Evolutionary conservation across 2,113 vertebrate species (phyloP).

Genomic region (Larimichthys polyactis): DNA sequence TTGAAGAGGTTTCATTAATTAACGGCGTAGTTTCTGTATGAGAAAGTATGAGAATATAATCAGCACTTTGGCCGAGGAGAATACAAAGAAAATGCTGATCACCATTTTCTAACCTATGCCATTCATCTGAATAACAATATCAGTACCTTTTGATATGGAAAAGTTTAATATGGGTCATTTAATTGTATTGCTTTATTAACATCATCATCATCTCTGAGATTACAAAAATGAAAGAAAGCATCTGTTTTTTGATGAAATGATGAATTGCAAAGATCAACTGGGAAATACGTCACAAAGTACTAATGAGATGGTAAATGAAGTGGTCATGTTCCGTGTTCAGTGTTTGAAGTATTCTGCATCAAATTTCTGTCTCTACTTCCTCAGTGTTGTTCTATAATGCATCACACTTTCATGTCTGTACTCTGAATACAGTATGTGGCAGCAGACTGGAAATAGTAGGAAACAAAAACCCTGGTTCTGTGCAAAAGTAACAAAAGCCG

Average conservation of each 20-base stretch:
- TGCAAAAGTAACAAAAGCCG: too few relatives aligned
- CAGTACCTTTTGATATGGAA: background rate
- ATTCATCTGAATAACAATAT: background rate
- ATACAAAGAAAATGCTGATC: background rate
- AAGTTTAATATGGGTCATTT: background rate
- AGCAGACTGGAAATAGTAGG: background rate
- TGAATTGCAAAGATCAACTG: background rate
- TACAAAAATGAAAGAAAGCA: background rate
- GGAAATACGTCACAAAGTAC: background rate
- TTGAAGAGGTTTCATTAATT: slow-evolving; percentile 11
- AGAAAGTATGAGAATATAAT: background rate
- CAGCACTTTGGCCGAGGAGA: background rate
- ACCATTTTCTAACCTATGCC: background rate
- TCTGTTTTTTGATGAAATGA: background rate
- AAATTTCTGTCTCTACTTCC: background rate
- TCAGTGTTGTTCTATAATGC: background rate
- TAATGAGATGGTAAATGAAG: background rate
- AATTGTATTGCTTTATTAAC: background rate
- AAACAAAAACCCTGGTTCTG: background rate
- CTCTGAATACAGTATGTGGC: background rate
- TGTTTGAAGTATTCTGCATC: background rate
- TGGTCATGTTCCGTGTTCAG: background rate
- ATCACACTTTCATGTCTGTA: background rate
- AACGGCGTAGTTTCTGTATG: background rate
- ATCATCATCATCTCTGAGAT: background rate